Conservation (phyloP, 1,140 invertebrate genomes). For the Ericerus pela region DNA sequence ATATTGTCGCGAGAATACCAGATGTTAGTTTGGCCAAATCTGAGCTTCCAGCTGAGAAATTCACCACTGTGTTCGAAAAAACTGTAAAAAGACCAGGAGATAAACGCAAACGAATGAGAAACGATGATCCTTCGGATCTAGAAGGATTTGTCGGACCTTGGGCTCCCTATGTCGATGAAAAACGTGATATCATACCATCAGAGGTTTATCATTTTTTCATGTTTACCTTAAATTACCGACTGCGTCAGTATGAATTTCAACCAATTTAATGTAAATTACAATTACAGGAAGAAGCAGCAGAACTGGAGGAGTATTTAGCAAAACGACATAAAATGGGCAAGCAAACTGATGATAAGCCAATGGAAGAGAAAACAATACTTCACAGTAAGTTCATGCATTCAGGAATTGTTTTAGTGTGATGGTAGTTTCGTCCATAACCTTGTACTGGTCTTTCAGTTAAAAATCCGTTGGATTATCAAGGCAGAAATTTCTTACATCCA, state of each 20-base stretch:
- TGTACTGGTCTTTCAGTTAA: conserved; percentile 54
- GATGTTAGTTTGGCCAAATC: conserved; percentile 50
- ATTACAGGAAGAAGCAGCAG: conserved; percentile 67
- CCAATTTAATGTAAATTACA: conserved; percentile 8
- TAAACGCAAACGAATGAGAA: conserved; percentile 80
- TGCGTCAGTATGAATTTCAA: not conserved
- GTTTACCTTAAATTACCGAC: not conserved
- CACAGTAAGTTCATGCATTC: conserved; percentile 56
- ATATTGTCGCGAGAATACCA: conserved; percentile 35
- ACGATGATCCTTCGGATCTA: conserved; percentile 81
- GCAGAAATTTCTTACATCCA: conserved; percentile 81
- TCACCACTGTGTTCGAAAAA: conserved; percentile 79
- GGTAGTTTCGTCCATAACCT: not conserved
- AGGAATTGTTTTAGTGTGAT: not conserved
- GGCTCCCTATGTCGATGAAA: conserved; percentile 87
- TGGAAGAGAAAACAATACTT: conserved; percentile 88
- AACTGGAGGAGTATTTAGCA: conserved; percentile 84
- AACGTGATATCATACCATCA: conserved; percentile 68
- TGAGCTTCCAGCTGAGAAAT: conserved; percentile 45
- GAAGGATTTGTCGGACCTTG: conserved; percentile 94
- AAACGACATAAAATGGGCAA: conserved; percentile 78
- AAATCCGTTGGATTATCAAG: conserved; percentile 90
- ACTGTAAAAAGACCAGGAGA: conserved; percentile 54
- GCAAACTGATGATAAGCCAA: conserved; percentile 70
- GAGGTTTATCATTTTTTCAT: conserved; percentile 35